phyloP scores from a whole-genome alignment of 2,113 vertebrate species.

The Xenus cinereus region DNA sequence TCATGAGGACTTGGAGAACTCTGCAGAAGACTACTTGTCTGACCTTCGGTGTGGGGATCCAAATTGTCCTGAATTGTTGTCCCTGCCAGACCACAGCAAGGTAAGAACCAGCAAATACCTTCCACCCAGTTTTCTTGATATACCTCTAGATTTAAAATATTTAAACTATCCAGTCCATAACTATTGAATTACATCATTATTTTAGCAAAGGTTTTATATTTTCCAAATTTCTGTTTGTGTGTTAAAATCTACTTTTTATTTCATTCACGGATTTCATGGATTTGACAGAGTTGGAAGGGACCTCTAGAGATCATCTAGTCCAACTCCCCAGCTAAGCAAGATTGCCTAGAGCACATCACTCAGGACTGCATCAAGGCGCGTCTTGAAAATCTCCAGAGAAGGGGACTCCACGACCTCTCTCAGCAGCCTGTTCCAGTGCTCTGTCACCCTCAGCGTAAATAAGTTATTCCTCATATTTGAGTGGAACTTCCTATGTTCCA shows the following conservation, averaged over 20 bases:
- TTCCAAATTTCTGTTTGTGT: neutral
- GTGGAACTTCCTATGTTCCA: no score
- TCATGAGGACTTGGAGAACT: conserved; percentile 75
- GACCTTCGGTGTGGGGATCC: conserved; percentile 76
- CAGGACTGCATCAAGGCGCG: no score
- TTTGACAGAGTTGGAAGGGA: no score
- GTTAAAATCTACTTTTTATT: neutral
- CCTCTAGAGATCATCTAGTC: no score
- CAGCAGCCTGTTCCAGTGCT: no score
- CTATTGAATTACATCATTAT: neutral
- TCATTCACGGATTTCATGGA: no score
- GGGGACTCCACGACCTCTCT: no score
- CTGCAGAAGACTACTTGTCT: conserved; percentile 79
- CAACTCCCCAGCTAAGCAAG: no score
- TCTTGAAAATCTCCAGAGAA: no score
- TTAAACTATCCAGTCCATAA: neutral
- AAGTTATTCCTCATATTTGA: no score
- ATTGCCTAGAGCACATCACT: no score
- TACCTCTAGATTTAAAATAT: neutral
- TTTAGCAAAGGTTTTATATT: neutral
- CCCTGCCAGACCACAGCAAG: conserved; percentile 16
- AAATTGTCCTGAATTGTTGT: conserved; percentile 73
- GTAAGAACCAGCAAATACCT: neutral
- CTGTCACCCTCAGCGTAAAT: no score
- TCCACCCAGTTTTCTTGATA: neutral